phyloP scores from a whole-genome alignment of 2,113 vertebrate genomes.

The Trematocara stigmaticum region DNA sequence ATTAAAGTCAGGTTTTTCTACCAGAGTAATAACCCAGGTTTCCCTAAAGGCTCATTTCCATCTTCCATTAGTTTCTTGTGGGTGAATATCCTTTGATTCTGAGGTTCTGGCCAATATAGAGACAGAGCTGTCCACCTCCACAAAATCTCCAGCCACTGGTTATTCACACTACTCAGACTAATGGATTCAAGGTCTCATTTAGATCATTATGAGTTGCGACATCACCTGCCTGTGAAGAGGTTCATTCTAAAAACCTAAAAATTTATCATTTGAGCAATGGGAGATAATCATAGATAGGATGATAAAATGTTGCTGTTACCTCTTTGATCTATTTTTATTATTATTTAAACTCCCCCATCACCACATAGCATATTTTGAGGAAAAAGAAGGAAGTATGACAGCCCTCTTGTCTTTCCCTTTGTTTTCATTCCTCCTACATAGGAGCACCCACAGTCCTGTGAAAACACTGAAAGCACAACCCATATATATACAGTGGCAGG shows the following conservation, averaged over 20 bases:
- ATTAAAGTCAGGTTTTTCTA: not conserved
- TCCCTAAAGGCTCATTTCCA: not conserved
- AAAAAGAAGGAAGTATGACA: not conserved
- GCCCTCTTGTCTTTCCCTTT: not conserved
- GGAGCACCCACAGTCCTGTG: constrained; percentile 3
- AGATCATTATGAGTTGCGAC: constrained; percentile 14
- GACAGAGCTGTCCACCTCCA: constrained; percentile 12
- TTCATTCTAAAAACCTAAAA: not conserved
- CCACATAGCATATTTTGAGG: not conserved
- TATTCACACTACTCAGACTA: constrained; percentile 12
- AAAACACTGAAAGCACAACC: not conserved
- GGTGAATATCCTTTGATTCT: not conserved
- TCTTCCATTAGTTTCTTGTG: constrained; percentile 1
- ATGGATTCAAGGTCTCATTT: constrained; percentile 21
- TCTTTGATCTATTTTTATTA: not conserved
- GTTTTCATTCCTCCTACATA: constrained; percentile 8
- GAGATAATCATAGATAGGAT: not conserved
- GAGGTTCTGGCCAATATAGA: not conserved
- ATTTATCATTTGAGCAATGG: not conserved
- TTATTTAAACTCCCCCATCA: not conserved
- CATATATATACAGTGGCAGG: constrained; percentile 21
- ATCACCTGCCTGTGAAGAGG: not conserved
- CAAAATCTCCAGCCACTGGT: constrained; percentile 6
- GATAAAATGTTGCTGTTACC: not conserved
- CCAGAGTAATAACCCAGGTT: not conserved